phyloP scores from a whole-genome alignment of 1,140 invertebrate species.

The Drosophila sucinea region DNA sequence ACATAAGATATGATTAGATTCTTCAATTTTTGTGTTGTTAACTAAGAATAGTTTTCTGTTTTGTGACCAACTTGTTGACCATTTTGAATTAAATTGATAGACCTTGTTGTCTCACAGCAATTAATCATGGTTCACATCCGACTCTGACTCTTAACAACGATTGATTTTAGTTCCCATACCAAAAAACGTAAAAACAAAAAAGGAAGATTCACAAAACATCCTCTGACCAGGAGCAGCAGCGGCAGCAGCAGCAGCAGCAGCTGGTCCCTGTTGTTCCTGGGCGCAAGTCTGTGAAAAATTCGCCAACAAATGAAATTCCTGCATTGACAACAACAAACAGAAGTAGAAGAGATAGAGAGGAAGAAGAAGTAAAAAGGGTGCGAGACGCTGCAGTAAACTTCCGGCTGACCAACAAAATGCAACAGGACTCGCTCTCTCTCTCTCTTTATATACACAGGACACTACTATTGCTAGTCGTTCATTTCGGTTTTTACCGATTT shows the following conservation, averaged over 20 bases:
- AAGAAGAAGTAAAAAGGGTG: conserved; percentile 61
- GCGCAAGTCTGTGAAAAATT: conserved; percentile 70
- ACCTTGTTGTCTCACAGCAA: background rate
- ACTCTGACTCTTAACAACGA: conserved; percentile 5
- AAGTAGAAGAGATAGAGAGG: conserved; percentile 25
- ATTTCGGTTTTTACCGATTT: conserved; percentile 44
- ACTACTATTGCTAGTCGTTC: conserved; percentile 24
- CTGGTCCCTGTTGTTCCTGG: conserved; percentile 42
- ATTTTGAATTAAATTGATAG: conserved; percentile 8
- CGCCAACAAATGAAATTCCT: conserved; percentile 70
- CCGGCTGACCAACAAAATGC: conserved; percentile 71
- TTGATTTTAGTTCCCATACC: conserved; percentile 11
- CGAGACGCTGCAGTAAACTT: conserved; percentile 77
- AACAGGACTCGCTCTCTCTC: conserved; percentile 67
- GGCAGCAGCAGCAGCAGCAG: conserved; percentile 36
- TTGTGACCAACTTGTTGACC: conserved; percentile 2
- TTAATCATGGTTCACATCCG: conserved; percentile 12
- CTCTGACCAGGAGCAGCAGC: conserved; percentile 5
- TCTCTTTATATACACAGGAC: conserved; percentile 36
- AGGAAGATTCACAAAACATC: conserved; percentile 12
- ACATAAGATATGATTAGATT: background rate
- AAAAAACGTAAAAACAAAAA: background rate
- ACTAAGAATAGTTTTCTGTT: background rate
- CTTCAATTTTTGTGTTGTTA: background rate
- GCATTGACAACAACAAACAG: conserved; percentile 33